phyloP scores from a whole-genome alignment of 1,140 invertebrate species.

The Panagrolaimus sp. region DNA sequence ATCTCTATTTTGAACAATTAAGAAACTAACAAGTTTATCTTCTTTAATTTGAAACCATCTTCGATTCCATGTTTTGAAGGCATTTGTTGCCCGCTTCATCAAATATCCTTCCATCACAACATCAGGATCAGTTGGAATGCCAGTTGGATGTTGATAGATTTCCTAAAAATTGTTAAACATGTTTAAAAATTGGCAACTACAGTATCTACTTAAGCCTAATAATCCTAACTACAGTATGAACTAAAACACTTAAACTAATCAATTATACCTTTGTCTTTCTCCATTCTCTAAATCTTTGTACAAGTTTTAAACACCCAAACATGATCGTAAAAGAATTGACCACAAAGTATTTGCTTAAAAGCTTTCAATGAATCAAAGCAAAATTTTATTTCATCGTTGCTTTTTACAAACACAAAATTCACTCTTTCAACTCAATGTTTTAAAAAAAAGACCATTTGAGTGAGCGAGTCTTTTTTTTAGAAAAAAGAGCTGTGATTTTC shows the following conservation, averaged over 20 bases:
- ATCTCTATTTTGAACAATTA: conserved; percentile 59
- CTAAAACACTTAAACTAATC: too few relatives aligned
- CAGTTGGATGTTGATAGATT: conserved; percentile 49
- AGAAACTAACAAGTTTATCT: conserved; percentile 83
- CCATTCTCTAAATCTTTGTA: too few relatives aligned
- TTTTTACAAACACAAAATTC: background rate
- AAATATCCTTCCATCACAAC: conserved; percentile 71
- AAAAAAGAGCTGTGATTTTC: background rate
- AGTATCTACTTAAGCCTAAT: too few relatives aligned
- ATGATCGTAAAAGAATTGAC: too few relatives aligned
- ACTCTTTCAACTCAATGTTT: background rate
- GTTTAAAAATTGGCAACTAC: too few relatives aligned
- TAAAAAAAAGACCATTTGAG: background rate
- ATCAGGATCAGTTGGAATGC: conserved; percentile 54
- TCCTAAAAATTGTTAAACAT: conserved; percentile 29
- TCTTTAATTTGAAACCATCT: conserved; percentile 71
- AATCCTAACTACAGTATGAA: too few relatives aligned
- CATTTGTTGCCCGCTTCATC: conserved; percentile 88
- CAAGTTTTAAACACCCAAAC: too few relatives aligned
- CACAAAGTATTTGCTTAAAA: too few relatives aligned
- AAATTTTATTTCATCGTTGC: background rate
- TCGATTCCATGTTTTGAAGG: conserved; percentile 91
- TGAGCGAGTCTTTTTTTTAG: background rate
- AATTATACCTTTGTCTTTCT: too few relatives aligned
- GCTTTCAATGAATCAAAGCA: too few relatives aligned